phyloP scores from a whole-genome alignment of 2,113 vertebrate species.

The Mustelus asterias region DNA sequence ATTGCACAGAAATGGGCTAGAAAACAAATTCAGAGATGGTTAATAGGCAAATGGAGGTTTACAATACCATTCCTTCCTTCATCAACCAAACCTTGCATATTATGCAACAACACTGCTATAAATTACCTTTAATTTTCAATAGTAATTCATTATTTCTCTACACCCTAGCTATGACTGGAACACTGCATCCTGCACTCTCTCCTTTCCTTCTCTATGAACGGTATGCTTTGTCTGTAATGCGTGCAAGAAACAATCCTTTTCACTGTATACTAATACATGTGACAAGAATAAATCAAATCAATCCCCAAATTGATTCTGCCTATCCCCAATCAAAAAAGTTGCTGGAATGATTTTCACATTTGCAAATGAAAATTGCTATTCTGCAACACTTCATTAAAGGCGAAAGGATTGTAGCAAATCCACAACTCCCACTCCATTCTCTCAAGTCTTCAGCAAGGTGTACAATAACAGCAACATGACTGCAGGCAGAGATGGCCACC shows the following conservation, averaged over 20 bases:
- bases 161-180: too few species aligned
- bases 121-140: constrained; percentile 1
- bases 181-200: too few species aligned
- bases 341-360: background rate
- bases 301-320: background rate
- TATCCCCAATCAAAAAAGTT: background rate
- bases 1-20: background rate
- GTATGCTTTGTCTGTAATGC: too few species aligned
- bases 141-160: background rate
- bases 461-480: background rate
- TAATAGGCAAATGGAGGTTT: background rate
- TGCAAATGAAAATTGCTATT: constrained; percentile 16
- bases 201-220: too few species aligned
- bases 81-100: background rate
- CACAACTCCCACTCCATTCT: background rate
- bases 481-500: background rate
- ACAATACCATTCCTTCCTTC: background rate
- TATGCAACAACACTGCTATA: background rate
- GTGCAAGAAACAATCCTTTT: too few species aligned
- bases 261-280: too few species aligned
- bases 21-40: background rate
- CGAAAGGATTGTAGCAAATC: background rate
- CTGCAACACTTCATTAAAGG: background rate
- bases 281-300: background rate
- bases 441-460: background rate